Conservation (phyloP, 2,888 invertebrate genomes). For the Axea sp. region DNA sequence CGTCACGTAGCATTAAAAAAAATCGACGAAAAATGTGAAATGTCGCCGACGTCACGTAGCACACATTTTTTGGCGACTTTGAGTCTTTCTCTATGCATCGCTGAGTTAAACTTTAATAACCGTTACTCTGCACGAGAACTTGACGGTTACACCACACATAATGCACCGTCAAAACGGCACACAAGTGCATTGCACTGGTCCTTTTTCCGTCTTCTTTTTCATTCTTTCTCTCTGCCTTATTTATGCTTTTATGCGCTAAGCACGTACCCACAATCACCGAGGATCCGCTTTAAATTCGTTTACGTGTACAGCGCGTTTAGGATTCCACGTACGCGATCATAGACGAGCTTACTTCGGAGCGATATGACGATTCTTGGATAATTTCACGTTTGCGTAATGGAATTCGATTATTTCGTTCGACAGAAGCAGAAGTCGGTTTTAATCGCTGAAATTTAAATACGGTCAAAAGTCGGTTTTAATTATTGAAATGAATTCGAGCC, state of each 20-base stretch:
- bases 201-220: background rate
- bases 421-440: no score
- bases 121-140: conserved; percentile 23
- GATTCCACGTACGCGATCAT: conserved; percentile 4
- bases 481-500: no score
- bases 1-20: no score
- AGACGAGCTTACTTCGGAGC: conserved; percentile 5
- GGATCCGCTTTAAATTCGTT: conserved; percentile 33
- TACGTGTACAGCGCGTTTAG: conserved; percentile 9
- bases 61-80: no score
- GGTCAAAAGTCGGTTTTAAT: no score
- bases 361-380: conserved; percentile 11
- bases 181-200: conserved; percentile 31
- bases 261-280: conserved; percentile 17
- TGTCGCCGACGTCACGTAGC: no score
- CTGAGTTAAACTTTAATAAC: no score
- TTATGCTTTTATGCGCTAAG: conserved; percentile 26
- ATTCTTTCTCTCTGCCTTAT: conserved; percentile 8
- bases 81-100: no score
- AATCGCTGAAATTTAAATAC: no score
- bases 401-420: background rate
- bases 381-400: conserved; percentile 1
- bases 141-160: conserved; percentile 26
- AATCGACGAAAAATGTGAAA: no score
- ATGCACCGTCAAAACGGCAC: conserved; percentile 29